Percentiles rank a stretch among this genome's conserved stretches.
Evolutionary conservation across 1,140 invertebrate genomes (phyloP).

Genomic region (Apis florea): DNA sequence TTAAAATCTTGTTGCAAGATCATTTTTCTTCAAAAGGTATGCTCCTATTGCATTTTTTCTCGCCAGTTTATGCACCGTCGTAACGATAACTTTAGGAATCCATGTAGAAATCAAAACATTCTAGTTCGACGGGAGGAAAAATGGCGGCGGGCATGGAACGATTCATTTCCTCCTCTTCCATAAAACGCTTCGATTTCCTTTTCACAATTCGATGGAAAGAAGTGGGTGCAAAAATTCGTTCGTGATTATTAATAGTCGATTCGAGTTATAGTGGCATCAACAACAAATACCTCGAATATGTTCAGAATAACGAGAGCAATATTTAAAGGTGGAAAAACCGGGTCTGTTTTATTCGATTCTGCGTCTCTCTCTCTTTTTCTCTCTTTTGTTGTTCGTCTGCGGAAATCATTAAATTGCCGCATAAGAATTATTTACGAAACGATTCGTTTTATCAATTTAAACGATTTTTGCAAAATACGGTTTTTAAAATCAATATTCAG

Average conservation of each 20-base stretch:
- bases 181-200: background rate
- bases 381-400: conserved; percentile 4
- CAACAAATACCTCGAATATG: conserved; percentile 26
- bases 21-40: no score
- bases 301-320: conserved; percentile 18
- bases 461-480: no score
- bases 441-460: no score
- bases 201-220: background rate
- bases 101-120: conserved; percentile 27
- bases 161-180: conserved; percentile 12
- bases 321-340: conserved; percentile 28
- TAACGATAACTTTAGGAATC: background rate
- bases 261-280: background rate
- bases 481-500: no score
- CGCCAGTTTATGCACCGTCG: background rate
- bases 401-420: conserved; percentile 6
- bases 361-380: no score
- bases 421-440: no score
- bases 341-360: background rate
- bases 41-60: background rate
- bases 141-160: background rate
- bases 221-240: conserved; percentile 15
- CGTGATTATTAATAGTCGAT: conserved; percentile 42
- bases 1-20: no score
- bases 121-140: conserved; percentile 4